phyloP scores from a whole-genome alignment of 2,113 vertebrate species.

The Murina feae region DNA sequence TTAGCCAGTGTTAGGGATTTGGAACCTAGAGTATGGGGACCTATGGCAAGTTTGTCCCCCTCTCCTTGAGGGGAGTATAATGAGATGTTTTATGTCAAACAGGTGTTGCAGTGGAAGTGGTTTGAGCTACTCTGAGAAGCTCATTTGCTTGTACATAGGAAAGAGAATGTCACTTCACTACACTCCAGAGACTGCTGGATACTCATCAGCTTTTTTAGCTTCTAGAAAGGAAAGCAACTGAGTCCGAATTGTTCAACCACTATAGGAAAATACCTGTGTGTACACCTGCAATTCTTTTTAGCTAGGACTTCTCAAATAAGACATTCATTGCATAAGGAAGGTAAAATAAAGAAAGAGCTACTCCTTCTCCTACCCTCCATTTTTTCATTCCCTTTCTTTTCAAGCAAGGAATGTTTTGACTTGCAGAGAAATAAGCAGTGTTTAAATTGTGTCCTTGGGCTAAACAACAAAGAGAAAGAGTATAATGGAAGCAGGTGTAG shows the following conservation, averaged over 20 bases:
- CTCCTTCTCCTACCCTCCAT: background rate
- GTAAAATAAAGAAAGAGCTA: background rate
- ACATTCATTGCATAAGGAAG: background rate
- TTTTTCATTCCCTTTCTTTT: constrained; percentile 26
- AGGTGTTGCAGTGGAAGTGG: background rate
- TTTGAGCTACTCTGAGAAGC: background rate
- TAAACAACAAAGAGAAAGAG: background rate
- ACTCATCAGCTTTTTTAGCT: background rate
- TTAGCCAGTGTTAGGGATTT: background rate
- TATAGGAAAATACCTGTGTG: background rate
- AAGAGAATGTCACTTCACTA: background rate
- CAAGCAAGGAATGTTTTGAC: constrained; percentile 32
- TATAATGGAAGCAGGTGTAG: background rate
- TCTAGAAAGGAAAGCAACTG: background rate
- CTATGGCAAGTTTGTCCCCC: background rate
- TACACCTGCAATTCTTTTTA: background rate
- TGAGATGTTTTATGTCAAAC: background rate
- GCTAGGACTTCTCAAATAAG: background rate
- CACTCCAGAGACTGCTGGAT: background rate
- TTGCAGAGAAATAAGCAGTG: constrained; percentile 8
- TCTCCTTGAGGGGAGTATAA: background rate
- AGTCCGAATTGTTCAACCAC: background rate
- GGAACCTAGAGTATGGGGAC: background rate
- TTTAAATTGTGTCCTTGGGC: constrained; percentile 21
- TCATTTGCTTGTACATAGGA: background rate